Base-by-base conservation (phyloP, 1,140 invertebrate genomes). In the Neotoxoptera formosana region DNA sequence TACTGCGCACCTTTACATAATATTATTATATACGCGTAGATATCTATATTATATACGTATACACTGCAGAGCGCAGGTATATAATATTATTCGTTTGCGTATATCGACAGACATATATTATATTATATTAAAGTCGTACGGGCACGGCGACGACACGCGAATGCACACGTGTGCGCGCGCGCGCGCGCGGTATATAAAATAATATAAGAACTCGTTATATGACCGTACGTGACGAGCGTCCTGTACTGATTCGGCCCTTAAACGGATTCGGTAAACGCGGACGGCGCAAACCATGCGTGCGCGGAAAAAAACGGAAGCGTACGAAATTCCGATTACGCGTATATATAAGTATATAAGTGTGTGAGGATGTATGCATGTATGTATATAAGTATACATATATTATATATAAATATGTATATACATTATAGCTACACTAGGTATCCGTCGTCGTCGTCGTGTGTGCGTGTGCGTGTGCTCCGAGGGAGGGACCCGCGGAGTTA, bases 161-260 rank as follows among this genome's bases (percentile, higher is more conserved):
- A n/a, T n/a, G n/a, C n/a, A n/a, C n/a, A n/a, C n/a, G n/a, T n/a
- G n/a, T n/a, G n/a, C n/a, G n/a, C n/a, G n/a, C n/a, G n/a, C n/a
- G n/a, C n/a, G n/a, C n/a, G n/a, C n/a, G n/a, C n/a, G n/a, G n/a
- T n/a, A n/a, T n/a, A n/a, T n/a, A n/a, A n/a, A n/a, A 9, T 4
- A 21, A 21, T 34, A 51, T 53, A 89, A 51, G 45, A 88, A 36
- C 87, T 89, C 48, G 87, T 89, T 89, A 89, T 89, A 89, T 36
- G 30, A 1, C n/a, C 87, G 21, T 53, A 89, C 87, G 47, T 89
- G 87, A 89, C 8, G 30, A 89, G 20, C 34, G 47, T 53, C 48
- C n/a, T 34, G 30, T 89, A 51, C 30, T 8, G 30, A 87, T 48
- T 87, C 45, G 41, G 45, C 45, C 2, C 34, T 4, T n/a, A 53